phyloP scores from a whole-genome alignment of 2,113 vertebrate genomes.

The Daphoenositta chrysoptera region DNA sequence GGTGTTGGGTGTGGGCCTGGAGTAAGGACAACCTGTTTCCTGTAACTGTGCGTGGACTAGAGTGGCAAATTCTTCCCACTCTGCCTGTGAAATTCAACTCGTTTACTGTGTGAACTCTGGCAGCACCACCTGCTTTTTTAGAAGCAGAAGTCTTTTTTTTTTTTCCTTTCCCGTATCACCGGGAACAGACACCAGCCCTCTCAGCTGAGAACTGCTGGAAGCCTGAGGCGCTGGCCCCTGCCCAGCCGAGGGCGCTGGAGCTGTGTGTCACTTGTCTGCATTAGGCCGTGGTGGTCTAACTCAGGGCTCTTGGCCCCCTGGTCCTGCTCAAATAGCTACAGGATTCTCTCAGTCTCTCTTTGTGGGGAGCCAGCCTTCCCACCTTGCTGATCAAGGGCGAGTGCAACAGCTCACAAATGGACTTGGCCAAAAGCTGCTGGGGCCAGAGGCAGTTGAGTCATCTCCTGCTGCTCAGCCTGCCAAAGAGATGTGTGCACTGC shows the following conservation, averaged over 20 bases:
- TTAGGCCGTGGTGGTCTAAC: neutral
- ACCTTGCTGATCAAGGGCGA: neutral
- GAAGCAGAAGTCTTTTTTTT: slow-evolving; percentile 54
- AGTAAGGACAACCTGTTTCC: slow-evolving; percentile 58
- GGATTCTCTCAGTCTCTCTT: slow-evolving; percentile 19
- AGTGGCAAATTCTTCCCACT: slow-evolving; percentile 64
- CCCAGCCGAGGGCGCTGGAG: neutral
- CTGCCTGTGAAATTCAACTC: slow-evolving; percentile 69
- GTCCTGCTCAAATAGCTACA: neutral
- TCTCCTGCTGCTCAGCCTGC: slow-evolving; percentile 55
- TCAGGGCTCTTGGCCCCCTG: neutral
- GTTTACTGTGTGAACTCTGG: slow-evolving; percentile 79
- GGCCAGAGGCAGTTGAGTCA: slow-evolving; percentile 66
- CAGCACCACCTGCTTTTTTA: slow-evolving; percentile 70
- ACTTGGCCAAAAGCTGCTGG: slow-evolving; percentile 74
- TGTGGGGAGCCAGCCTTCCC: slow-evolving; percentile 47
- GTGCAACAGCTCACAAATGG: slow-evolving; percentile 46
- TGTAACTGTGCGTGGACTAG: slow-evolving; percentile 35
- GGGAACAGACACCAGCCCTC: slow-evolving; percentile 44
- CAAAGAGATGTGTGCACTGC: slow-evolving; percentile 57
- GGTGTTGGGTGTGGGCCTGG: slow-evolving; percentile 64
- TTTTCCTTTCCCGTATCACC: slow-evolving; percentile 44
- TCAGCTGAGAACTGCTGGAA: neutral
- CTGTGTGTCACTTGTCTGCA: neutral
- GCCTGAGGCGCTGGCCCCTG: neutral